Conservation (phyloP, 2,797 vertebrate species). For the Eulemur rubriventer region DNA sequence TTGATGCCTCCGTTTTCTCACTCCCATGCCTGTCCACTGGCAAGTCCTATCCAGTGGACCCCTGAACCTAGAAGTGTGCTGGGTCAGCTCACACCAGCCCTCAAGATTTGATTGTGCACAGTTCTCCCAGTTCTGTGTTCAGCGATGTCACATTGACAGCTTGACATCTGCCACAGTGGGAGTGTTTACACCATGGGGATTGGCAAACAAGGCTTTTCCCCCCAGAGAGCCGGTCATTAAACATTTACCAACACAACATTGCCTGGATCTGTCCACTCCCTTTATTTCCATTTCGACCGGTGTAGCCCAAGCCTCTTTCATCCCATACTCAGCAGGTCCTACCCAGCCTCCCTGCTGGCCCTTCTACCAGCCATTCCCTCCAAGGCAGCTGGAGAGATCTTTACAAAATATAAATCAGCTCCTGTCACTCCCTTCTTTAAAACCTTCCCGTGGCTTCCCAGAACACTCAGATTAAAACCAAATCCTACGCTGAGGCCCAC, state of each 20-base stretch:
- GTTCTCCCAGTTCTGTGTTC: not conserved
- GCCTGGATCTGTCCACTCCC: not conserved
- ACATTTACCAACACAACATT: not conserved
- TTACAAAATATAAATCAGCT: not conserved
- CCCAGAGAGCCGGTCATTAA: not conserved
- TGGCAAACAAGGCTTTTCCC: not conserved
- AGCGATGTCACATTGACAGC: not conserved
- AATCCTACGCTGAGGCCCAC: not conserved
- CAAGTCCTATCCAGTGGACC: no score
- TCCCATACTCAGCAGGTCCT: not conserved
- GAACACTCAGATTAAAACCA: conserved; percentile 11
- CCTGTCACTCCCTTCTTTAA: not conserved
- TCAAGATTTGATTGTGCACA: fast-evolving
- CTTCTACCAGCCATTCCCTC: not conserved
- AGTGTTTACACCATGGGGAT: not conserved
- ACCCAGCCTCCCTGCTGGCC: not conserved
- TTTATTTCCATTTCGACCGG: not conserved
- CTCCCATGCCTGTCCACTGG: no score
- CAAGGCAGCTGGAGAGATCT: not conserved
- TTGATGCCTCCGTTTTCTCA: not conserved
- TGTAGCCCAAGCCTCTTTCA: not conserved
- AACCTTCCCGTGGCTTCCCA: conserved; percentile 20
- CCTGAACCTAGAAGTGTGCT: not conserved
- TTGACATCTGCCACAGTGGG: not conserved
- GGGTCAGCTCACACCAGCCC: fast-evolving